Percentiles rank a stretch among this genome's conserved stretches.
Conservation (phyloP, 1,140 invertebrate genomes). For the Dendrolimus kikuchii region DNA sequence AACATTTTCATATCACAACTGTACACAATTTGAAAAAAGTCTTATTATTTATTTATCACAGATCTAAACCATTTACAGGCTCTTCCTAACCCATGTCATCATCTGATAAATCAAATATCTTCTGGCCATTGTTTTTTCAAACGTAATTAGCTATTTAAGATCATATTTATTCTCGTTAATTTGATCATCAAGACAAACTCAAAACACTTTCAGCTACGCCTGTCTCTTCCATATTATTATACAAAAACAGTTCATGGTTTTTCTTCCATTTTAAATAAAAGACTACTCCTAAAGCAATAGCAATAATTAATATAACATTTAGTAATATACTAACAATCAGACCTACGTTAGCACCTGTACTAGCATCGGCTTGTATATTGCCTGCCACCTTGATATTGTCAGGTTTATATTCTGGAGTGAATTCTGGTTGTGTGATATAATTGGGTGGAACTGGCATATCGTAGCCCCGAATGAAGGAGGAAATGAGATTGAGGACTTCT, state of each 20-base stretch:
- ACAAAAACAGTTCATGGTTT: slow-evolving; percentile 18
- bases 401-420: slow-evolving; percentile 21
- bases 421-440: slow-evolving; percentile 10
- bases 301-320: slow-evolving; percentile 30
- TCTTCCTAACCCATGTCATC: no score
- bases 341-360: slow-evolving; percentile 13
- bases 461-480: slow-evolving; percentile 74
- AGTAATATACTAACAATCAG: slow-evolving; percentile 31
- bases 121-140: no score
- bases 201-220: slow-evolving; percentile 11
- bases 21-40: no score
- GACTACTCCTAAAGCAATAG: slow-evolving; percentile 18
- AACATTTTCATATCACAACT: no score
- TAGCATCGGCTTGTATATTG: slow-evolving; percentile 4
- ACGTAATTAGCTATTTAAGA: no score
- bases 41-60: no score
- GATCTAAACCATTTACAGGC: no score
- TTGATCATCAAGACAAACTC: neutral
- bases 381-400: neutral
- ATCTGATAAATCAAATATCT: no score
- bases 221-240: slow-evolving; percentile 22
- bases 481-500: slow-evolving; percentile 80
- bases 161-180: neutral
- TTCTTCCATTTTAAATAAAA: slow-evolving; percentile 27
- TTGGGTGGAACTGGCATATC: slow-evolving; percentile 16